phyloP scores from a whole-genome alignment of 2,888 invertebrate species.

The Trimorus sp. region DNA sequence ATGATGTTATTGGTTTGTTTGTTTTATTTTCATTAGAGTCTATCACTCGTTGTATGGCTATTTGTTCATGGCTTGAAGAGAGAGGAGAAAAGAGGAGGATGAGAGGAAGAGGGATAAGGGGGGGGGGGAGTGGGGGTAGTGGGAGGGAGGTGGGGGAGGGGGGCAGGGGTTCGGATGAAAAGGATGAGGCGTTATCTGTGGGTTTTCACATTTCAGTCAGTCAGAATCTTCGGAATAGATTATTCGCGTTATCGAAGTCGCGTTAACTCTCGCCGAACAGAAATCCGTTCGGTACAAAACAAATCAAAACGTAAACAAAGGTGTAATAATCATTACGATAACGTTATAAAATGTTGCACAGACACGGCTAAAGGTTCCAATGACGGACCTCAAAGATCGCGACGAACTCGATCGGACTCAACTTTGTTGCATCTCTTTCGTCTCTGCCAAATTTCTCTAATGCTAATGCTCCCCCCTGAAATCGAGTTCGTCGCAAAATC shows the following conservation, averaged over 20 bases:
- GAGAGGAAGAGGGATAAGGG: too few species aligned
- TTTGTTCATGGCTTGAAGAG: too few species aligned
- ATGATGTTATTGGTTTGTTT: too few species aligned
- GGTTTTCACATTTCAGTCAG: conserved; percentile 70
- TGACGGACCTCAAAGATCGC: conserved; percentile 27
- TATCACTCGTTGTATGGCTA: too few species aligned
- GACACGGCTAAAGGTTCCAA: conserved; percentile 59
- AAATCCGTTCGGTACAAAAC: conserved; percentile 69
- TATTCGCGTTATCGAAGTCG: conserved; percentile 70
- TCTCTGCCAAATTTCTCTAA: neutral
- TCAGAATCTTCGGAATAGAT: conserved; percentile 76
- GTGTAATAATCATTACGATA: conserved; percentile 70
- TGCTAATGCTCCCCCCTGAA: neutral
- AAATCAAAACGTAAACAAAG: conserved; percentile 67
- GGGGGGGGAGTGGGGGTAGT: too few species aligned
- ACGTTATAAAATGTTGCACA: conserved; percentile 61
- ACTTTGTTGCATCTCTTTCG: neutral
- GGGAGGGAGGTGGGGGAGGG: too few species aligned
- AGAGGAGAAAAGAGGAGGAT: too few species aligned
- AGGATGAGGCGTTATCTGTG: conserved; percentile 53
- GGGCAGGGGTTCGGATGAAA: conserved; percentile 45
- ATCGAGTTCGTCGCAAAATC: conserved; percentile 37
- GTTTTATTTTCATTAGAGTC: too few species aligned
- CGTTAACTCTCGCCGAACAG: conserved; percentile 70
- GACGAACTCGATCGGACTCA: conserved; percentile 34